phyloP scores from a whole-genome alignment of 2,797 vertebrate genomes.

The Rhinophrynus dorsalis region DNA sequence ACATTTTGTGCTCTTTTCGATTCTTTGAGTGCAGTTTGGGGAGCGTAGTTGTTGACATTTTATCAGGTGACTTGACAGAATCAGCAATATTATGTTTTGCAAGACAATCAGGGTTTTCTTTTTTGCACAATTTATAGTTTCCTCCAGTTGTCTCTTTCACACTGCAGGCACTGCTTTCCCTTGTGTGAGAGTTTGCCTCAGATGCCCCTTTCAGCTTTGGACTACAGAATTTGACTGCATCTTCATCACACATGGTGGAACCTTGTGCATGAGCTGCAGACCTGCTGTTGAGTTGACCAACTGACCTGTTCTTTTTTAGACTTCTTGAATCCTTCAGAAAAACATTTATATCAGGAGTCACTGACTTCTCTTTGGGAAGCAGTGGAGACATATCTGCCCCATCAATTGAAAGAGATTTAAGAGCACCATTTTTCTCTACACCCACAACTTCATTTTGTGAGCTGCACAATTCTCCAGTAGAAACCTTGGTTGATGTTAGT shows the following conservation, averaged over 20 bases:
- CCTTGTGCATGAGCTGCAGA: accelerated
- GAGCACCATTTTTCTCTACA: conserved; percentile 32
- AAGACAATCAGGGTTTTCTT: conserved; percentile 58
- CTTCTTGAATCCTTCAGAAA: conserved; percentile 24
- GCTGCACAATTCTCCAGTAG: conserved; percentile 40
- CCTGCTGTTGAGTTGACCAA: conserved; percentile 11
- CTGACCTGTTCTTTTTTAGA: background rate
- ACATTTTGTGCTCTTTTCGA: conserved; percentile 76
- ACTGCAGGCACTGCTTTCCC: conserved; percentile 51
- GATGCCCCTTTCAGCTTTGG: conserved; percentile 65
- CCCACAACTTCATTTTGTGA: conserved; percentile 20
- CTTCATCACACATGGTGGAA: conserved; percentile 14
- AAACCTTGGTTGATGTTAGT: conserved; percentile 52
- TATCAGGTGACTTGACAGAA: conserved; percentile 64
- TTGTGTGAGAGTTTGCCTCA: conserved; percentile 60
- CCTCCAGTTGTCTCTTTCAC: conserved; percentile 43
- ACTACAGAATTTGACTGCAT: conserved; percentile 54
- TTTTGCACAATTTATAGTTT: conserved; percentile 58
- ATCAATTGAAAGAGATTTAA: background rate
- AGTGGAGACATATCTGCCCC: background rate
- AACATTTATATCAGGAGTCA: background rate
- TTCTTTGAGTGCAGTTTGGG: conserved; percentile 74
- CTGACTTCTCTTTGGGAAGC: conserved; percentile 51
- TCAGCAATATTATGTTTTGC: conserved; percentile 56
- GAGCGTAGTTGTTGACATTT: conserved; percentile 47